These are phyloP conservation scores for Symphodus melops DNA, from an alignment of 2,113 vertebrate genomes.

Conservation along the genomic window DNA sequence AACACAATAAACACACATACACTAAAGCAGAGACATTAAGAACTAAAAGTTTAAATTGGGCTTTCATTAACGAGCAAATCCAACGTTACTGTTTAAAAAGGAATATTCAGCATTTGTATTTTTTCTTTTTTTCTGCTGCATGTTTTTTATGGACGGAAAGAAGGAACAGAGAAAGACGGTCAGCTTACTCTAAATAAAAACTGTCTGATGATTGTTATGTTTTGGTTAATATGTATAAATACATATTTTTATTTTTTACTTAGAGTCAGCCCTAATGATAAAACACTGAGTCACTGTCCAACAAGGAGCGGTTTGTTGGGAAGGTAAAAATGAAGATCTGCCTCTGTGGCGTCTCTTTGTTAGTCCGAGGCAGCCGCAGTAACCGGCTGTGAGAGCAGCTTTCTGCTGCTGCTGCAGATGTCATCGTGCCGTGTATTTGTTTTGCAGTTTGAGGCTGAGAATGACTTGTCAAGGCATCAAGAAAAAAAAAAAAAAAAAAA, in stretches of 20 bases:
- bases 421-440: slow-evolving; percentile 49
- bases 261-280: neutral
- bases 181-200: neutral
- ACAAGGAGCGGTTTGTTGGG: neutral
- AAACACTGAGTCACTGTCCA: slow-evolving; percentile 12
- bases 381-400: slow-evolving; percentile 32
- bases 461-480: slow-evolving; percentile 31
- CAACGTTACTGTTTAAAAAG: neutral
- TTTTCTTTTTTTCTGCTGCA: no score
- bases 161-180: no score
- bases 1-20: neutral
- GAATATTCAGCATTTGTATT: no score
- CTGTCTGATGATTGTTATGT: no score
- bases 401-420: slow-evolving; percentile 50
- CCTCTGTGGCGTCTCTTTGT: slow-evolving; percentile 18
- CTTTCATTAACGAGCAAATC: neutral
- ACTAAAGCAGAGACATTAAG: neutral
- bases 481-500: slow-evolving; percentile 16
- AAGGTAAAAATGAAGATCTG: slow-evolving; percentile 25
- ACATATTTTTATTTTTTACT: no score
- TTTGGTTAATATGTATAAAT: no score
- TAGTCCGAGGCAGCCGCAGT: slow-evolving; percentile 16
- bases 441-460: slow-evolving; percentile 36
- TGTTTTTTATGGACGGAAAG: no score
- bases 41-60: neutral